A percentile compares a stretch with the other conserved stretches of the same genome.
phyloP scores from a whole-genome alignment of 2,888 invertebrate genomes.

The Nomada ruficornis region DNA sequence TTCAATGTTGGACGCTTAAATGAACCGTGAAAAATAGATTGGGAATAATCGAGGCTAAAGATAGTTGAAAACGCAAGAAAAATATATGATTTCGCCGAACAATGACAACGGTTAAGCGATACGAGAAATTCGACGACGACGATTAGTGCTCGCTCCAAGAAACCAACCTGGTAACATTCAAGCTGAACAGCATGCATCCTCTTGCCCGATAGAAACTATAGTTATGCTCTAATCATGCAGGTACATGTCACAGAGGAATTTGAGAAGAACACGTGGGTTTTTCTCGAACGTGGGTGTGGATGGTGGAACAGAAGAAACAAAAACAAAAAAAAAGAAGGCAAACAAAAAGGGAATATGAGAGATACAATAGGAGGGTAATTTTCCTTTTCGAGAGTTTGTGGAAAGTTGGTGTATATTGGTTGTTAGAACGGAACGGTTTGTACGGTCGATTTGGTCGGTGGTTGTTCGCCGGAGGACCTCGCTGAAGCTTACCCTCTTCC shows the following conservation, averaged over 20 bases:
- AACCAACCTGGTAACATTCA: slow-evolving; percentile 20
- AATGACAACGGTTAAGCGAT: slow-evolving; percentile 4
- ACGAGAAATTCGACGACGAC: neutral
- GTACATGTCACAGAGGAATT: slow-evolving; percentile 34
- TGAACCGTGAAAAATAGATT: too few relatives aligned
- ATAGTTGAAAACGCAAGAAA: neutral
- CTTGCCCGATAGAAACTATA: slow-evolving; percentile 18
- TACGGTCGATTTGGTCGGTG: slow-evolving; percentile 66
- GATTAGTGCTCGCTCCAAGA: slow-evolving; percentile 10
- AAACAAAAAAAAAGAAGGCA: too few relatives aligned
- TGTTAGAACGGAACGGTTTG: slow-evolving; percentile 43
- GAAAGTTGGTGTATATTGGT: slow-evolving; percentile 51
- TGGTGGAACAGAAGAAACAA: neutral
- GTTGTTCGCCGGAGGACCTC: slow-evolving; percentile 80
- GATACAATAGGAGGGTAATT: slow-evolving; percentile 7
- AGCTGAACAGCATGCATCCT: slow-evolving; percentile 33
- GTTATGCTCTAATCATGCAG: slow-evolving; percentile 37
- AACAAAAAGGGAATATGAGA: slow-evolving; percentile 18
- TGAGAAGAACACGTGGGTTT: slow-evolving; percentile 27
- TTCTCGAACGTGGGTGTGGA: slow-evolving; percentile 7
- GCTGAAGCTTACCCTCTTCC: slow-evolving; percentile 93
- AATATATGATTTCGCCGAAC: neutral
- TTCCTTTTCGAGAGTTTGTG: slow-evolving; percentile 34
- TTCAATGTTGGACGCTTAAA: too few relatives aligned
- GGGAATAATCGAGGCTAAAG: neutral